Conservation (phyloP, 2,113 vertebrate species). For the Sebastes fasciatus region DNA sequence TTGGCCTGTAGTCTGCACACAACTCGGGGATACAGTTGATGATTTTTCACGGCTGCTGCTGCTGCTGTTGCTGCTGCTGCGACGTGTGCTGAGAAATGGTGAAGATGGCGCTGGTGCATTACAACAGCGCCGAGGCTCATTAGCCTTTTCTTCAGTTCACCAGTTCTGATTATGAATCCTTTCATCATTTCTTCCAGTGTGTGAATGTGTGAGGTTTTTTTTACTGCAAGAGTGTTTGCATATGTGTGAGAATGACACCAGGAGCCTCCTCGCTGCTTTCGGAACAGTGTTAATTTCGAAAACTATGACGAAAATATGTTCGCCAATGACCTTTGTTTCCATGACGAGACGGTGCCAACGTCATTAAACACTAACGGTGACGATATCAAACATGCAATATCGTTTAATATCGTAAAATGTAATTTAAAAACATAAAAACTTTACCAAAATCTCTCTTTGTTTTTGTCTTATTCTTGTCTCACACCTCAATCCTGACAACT, state of each 20-base stretch:
- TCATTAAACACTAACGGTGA: too few relatives aligned
- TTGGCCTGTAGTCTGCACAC: slow-evolving; percentile 18
- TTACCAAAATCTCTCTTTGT: too few relatives aligned
- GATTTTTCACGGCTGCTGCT: slow-evolving; percentile 15
- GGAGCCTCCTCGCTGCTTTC: not conserved
- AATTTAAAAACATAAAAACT: too few relatives aligned
- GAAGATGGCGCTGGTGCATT: slow-evolving; percentile 18
- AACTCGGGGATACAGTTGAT: not conserved
- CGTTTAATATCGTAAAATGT: too few relatives aligned
- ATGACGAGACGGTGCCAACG: too few relatives aligned
- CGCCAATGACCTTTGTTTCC: too few relatives aligned
- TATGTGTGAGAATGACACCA: slow-evolving; percentile 5
- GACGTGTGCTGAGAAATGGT: slow-evolving; percentile 2
- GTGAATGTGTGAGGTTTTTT: not conserved
- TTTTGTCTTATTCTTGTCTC: too few relatives aligned
- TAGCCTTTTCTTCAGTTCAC: slow-evolving; percentile 50
- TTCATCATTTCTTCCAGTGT: slow-evolving; percentile 21
- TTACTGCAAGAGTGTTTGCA: not conserved
- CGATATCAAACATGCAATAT: too few relatives aligned
- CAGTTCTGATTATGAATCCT: slow-evolving; percentile 54
- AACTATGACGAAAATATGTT: too few relatives aligned
- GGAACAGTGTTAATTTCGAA: not conserved
- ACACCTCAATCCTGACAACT: too few relatives aligned
- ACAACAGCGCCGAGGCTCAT: slow-evolving; percentile 37
- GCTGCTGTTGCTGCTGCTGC: too few relatives aligned